phyloP scores from a whole-genome alignment of 37 sponge, comb jelly and placozoan species.

The Mnemiopsis leidyi region DNA sequence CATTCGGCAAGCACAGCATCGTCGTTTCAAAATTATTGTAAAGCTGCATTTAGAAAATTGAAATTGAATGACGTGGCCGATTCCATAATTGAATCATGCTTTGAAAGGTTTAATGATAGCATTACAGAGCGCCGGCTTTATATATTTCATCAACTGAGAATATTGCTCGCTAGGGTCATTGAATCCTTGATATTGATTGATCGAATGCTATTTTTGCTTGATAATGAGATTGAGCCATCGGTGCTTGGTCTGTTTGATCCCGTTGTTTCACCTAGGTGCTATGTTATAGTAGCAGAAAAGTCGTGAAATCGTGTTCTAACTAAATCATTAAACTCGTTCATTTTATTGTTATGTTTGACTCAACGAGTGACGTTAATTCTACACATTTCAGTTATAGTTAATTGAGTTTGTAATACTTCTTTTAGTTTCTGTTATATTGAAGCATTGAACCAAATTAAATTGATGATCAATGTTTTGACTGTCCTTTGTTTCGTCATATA shows the following conservation, averaged over 20 bases:
- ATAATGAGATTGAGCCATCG: neutral
- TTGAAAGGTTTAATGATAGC: neutral
- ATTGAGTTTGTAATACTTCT: too few species aligned
- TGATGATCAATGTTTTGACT: too few species aligned
- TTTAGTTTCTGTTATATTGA: too few species aligned
- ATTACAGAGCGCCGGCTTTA: neutral
- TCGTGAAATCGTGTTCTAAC: neutral
- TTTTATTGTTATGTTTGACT: too few species aligned
- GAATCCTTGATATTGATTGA: conserved; percentile 25
- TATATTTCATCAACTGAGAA: conserved; percentile 33
- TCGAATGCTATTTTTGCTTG: conserved; percentile 24
- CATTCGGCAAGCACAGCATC: conserved; percentile 15
- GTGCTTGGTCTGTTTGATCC: conserved; percentile 42
- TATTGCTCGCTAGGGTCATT: neutral
- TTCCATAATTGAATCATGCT: neutral
- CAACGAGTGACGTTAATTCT: too few species aligned
- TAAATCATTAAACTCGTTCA: neutral
- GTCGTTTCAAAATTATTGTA: neutral
- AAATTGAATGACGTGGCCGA: neutral
- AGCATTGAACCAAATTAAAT: too few species aligned
- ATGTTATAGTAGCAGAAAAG: conserved; percentile 23
- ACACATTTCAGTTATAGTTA: too few species aligned
- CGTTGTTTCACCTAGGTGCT: conserved; percentile 44
- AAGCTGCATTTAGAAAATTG: conserved; percentile 14
- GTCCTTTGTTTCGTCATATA: too few species aligned